These are phyloP conservation scores for Phyllostomus discolor DNA, from an alignment of 2,113 vertebrate genomes.

Conservation along the genomic window DNA sequence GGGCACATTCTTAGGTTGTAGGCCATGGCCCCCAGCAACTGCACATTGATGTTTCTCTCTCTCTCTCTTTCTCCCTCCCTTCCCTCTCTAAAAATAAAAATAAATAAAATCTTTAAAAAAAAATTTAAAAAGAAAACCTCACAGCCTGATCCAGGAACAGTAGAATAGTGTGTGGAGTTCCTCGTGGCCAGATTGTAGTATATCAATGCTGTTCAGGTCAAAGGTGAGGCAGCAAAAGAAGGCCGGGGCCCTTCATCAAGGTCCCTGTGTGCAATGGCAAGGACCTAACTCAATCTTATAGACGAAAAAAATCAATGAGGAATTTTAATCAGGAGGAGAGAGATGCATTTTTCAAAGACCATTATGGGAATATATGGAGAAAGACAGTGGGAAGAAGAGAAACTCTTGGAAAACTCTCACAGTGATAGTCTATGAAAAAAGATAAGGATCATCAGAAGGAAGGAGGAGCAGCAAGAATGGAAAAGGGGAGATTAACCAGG, in stretches of 20 bases:
- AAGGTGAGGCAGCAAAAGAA: neutral
- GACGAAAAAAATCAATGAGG: neutral
- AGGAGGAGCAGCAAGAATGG: neutral
- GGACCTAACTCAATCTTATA: neutral
- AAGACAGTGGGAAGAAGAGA: neutral
- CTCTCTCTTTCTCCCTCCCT: too few relatives aligned
- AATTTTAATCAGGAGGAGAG: neutral
- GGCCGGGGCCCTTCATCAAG: neutral
- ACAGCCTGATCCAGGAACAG: neutral
- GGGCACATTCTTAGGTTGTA: too few relatives aligned
- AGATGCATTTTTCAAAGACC: neutral
- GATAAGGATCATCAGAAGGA: neutral
- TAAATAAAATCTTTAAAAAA: too few relatives aligned
- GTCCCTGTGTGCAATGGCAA: neutral
- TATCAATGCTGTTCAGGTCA: neutral
- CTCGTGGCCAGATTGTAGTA: neutral
- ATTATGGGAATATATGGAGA: neutral
- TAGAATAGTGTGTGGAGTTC: rapidly evolving
- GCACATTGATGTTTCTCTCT: too few relatives aligned
- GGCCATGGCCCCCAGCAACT: too few relatives aligned
- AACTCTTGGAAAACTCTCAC: neutral
- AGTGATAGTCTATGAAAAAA: neutral
- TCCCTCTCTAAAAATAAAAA: too few relatives aligned
- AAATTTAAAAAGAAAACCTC: neutral
- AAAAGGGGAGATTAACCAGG: neutral